Evolutionary conservation across 2,888 invertebrate genomes (phyloP), one percentile per base, ranked within the genome.

Genomic region (Junonia oenone): DNA sequence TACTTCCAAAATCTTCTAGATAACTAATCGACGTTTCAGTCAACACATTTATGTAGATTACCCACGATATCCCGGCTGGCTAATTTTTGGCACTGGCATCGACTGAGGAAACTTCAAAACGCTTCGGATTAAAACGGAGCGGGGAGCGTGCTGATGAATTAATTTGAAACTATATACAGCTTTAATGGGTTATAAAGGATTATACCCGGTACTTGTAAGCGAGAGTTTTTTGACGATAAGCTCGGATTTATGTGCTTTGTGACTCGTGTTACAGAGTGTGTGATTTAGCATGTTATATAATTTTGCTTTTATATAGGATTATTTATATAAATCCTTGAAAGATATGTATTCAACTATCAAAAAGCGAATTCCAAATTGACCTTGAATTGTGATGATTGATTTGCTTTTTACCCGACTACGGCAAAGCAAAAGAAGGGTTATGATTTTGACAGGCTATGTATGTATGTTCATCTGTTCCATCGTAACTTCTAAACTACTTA

Each of bases 41-140:
- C n/a, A n/a, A n/a, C n/a, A n/a, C 68, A 65, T 70, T 76, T 72
- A 78, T 76, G 76, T 67, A 79, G 72, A 79, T 79, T 72, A 71
- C 60, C 58, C 62, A 60, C 63, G 68, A 72, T 70, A 68, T 65
- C 54, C 47, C 35, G 45, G 31, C 61, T 54, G 52, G 45, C 49
- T 59, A 55, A 60, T 61, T 60, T 60, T 60, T 58, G 62, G 64
- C 58, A 53, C 48, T 59, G 59, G 51, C 51, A 61, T 62, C 56
- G 54, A 51, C 59, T 57, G 57, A 60, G 61, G 62, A 66, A 66
- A 70, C 49, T 60, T 60, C 46, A 51, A 45, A 46, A 35, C 57
- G 35, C 52, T 52, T 48, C 57, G 60, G 60, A 57, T 60, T 60
- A 60, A 60, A 60, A 51, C 31, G 43, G 57, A 54, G 49, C 45